A percentile compares a stretch with the other conserved stretches of the same genome.
Conservation (phyloP, 2,113 vertebrate genomes). For the Phoenicopterus ruber region DNA sequence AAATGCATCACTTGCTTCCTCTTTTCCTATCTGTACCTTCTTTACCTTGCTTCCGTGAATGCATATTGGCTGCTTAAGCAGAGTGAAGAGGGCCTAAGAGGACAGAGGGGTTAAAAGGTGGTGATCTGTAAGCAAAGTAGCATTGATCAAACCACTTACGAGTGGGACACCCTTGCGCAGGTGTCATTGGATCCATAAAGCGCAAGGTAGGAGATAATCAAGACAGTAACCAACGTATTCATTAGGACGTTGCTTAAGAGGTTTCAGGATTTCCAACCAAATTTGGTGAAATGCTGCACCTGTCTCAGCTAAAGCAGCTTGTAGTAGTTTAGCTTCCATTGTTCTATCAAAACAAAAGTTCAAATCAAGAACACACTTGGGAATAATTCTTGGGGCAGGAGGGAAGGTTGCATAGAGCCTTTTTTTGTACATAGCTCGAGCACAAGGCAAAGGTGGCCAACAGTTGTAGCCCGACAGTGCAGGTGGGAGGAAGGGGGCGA, state of each 20-base stretch:
- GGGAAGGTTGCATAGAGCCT: not conserved
- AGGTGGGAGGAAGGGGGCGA: not conserved
- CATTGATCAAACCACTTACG: not conserved
- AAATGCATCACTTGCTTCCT: not conserved
- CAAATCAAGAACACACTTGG: not conserved
- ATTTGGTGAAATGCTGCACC: not conserved
- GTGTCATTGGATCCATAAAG: not conserved
- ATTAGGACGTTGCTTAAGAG: not conserved
- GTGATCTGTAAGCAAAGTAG: not conserved
- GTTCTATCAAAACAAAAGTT: not conserved
- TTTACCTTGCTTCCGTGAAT: not conserved
- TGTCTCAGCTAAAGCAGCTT: not conserved
- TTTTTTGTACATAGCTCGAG: not conserved
- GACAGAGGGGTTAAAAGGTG: not conserved
- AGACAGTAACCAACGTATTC: not conserved
- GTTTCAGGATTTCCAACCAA: not conserved
- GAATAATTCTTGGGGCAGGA: not conserved
- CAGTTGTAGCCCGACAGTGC: not conserved
- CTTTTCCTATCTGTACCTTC: not conserved
- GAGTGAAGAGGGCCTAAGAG: not conserved
- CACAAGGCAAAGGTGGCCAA: not conserved
- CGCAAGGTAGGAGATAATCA: not conserved
- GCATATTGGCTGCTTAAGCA: not conserved
- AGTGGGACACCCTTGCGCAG: not conserved
- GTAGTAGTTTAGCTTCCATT: not conserved